Evolutionary conservation across 2,113 vertebrate genomes (phyloP), one percentile per base, ranked within the genome.

Genomic region (Cacatua alba): DNA sequence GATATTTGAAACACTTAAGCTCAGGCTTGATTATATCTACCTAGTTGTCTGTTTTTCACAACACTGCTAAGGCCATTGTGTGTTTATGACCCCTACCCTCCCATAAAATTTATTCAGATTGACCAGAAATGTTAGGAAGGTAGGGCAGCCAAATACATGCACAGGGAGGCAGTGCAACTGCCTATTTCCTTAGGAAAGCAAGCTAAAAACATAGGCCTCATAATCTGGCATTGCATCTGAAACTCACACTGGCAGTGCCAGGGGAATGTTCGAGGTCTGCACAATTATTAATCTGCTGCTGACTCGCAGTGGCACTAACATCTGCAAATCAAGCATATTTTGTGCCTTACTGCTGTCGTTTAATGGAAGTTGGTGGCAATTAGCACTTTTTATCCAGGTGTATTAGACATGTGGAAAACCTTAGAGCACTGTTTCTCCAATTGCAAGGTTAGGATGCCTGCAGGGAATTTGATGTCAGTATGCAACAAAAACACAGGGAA

Each of bases 291-390:
- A 92, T 92, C 95, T 74, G 31, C 91, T 85, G 74, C 67, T 87
- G 94, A 79, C 62, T 96, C 95, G 91, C 91, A 76, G 59, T 82
- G 86, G 94, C 82, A 75, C 72, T 55, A 67, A 67, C 2, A 48
- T 96, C 92, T 94, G 91, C 92, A 96, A 87, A 91, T 89, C 59
- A 49, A 96, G 94, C 70, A 43, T 89, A 87, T 91, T 95, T 96
- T 85, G 96, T 97, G 92, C 96, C 94, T 97, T 97, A 91, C 63
- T 92, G 86, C 83, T 96, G 94, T 93, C 83, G 75, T 91, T 96
- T 65, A 82, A 53, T 93, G 81, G 77, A 92, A 94, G 88, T 41
- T 92, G 63, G 92, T 96, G 92, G 85, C 95, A 96, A 92, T 93
- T 95, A 96, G 67, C 86, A 76, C 91, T 92, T 95, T 87, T 92